Conservation (phyloP, 2,797 vertebrate species). For the Halcyon leucocephala region DNA sequence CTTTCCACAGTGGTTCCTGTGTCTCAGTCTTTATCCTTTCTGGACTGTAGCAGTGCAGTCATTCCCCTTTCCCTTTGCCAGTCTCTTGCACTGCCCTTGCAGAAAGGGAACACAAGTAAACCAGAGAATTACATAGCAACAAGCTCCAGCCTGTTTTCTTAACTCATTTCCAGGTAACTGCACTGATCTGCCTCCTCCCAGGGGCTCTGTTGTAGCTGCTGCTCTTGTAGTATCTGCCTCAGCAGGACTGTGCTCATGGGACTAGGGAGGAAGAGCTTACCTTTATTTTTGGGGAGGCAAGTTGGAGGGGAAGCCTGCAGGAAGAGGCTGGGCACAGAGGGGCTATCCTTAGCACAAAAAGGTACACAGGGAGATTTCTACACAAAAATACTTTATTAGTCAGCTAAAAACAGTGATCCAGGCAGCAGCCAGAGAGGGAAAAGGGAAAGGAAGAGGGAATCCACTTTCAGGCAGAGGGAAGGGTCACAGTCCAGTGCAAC, state of each 20-base stretch:
- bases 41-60: neutral
- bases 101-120: neutral
- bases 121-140: neutral
- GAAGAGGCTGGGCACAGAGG: neutral
- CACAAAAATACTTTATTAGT: constrained; percentile 62
- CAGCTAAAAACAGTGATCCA: constrained; percentile 20
- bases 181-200: neutral
- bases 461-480: neutral
- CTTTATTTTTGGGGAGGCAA: neutral
- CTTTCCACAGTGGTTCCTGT: neutral
- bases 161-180: neutral
- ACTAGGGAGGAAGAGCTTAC: neutral
- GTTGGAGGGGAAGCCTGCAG: neutral
- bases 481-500: neutral
- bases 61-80: neutral
- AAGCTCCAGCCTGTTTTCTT: neutral
- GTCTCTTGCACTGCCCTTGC: neutral
- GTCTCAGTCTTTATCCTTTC: neutral
- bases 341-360: neutral
- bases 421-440: neutral
- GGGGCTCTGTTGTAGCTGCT: neutral
- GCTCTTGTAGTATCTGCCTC: neutral
- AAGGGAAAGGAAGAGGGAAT: neutral
- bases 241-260: neutral
- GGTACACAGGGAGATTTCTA: neutral